Conservation (phyloP, 1,140 invertebrate species). For the Linepithema humile region DNA sequence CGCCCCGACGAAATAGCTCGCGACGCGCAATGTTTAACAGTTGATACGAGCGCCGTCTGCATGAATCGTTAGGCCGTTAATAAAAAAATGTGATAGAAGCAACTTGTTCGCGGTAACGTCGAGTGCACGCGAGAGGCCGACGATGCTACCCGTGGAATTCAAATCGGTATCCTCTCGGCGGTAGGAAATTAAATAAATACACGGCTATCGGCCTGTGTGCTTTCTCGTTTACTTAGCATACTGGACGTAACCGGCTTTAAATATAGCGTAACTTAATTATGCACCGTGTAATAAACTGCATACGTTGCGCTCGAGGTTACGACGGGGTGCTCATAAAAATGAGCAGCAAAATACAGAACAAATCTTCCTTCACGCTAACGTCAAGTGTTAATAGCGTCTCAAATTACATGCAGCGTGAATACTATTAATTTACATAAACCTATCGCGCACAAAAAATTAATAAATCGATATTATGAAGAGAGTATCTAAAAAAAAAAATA, state of each 20-base stretch:
- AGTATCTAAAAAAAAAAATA: too few species aligned
- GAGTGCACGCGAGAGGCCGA: neutral
- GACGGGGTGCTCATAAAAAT: slow-evolving; percentile 44
- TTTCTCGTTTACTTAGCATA: slow-evolving; percentile 42
- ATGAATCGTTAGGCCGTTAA: neutral
- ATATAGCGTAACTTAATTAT: slow-evolving; percentile 48
- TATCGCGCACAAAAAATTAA: neutral
- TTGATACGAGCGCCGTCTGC: neutral
- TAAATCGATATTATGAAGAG: too few species aligned
- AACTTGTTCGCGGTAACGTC: neutral
- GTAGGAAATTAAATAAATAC: slow-evolving; percentile 44
- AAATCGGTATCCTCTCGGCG: neutral
- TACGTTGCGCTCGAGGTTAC: slow-evolving; percentile 22
- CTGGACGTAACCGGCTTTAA: slow-evolving; percentile 36
- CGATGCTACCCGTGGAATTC: neutral
- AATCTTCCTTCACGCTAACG: neutral
- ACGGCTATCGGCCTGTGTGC: slow-evolving; percentile 27
- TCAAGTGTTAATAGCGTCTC: slow-evolving; percentile 21
- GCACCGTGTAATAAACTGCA: slow-evolving; percentile 42
- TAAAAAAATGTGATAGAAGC: slow-evolving; percentile 1
- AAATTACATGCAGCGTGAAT: slow-evolving; percentile 35
- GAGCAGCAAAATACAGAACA: slow-evolving; percentile 28
- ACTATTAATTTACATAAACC: neutral
- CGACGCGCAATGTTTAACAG: slow-evolving; percentile 3
- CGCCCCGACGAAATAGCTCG: neutral